Evolutionary conservation across 2,113 vertebrate genomes (phyloP), one percentile per base, ranked within the genome.

Genomic region (Symphodus melops): DNA sequence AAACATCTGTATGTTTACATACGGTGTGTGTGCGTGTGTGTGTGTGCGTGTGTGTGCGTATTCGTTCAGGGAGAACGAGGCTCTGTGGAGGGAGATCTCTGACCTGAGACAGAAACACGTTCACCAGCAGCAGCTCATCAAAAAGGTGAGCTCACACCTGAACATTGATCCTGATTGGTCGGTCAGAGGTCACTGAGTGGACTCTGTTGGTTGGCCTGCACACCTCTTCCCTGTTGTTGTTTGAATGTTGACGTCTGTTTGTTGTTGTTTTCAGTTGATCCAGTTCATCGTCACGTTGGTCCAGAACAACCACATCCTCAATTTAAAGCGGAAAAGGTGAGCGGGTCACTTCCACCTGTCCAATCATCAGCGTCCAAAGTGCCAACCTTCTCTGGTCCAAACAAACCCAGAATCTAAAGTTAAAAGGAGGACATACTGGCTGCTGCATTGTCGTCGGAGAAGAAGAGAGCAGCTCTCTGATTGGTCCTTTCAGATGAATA

Each of bases 271-370:
- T 36, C 71, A 99, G 98, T 94, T 99, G 83, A 96, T 99, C 48
- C 97, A 99, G 42, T 99, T 99, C 83, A 98, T 99, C 86, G 93
- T 99, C 83, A 97, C 97, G 2, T 86, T 99, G 91, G 97, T 97
- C 68, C 96, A 97, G 89, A 98, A 96, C 91, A 99, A 99, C 86
- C 95, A 93, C 3, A 93, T 98, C 81, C 92, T 99, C 76, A 98
- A 97, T 83, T 89, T 98, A 57, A 99, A 99, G 78, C 96, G 96
- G 36, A 99, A 99, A 94, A 95, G 97, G 98, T 98, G 92, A 94
- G 88, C 6, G 28, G 28, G 28, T 33, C 28, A 33, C 28, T 6
- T 33, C 28, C 28, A 33, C 25, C 25, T 25, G 25, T 25, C 25
- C 4, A 4, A 25, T 25, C 2, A 4, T 25, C 25, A 25, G 25